These are phyloP conservation scores for Scaptomyza parva DNA, from an alignment of 2,888 invertebrate genomes.

Conservation along the genomic window DNA sequence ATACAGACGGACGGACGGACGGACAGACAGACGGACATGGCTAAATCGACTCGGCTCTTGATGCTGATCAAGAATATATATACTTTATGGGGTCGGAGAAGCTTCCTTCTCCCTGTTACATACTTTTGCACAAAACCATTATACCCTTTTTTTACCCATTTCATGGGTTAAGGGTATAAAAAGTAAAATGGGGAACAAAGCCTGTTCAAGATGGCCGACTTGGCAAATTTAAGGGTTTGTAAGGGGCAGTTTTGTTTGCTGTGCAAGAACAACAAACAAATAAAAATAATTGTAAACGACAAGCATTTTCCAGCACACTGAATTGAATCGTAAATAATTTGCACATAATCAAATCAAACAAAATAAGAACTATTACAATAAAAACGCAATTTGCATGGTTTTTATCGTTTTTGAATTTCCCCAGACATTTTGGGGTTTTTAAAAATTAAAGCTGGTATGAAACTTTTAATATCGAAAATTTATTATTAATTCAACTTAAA, in stretches of 20 bases:
- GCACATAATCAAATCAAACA: conserved; percentile 46
- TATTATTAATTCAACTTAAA: neutral
- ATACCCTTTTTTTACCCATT: no score
- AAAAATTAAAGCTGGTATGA: neutral
- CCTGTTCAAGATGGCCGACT: conserved; percentile 67
- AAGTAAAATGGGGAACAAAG: conserved; percentile 9
- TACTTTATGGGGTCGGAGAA: no score
- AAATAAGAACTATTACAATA: conserved; percentile 29
- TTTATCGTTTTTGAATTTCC: neutral
- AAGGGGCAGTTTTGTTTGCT: conserved; percentile 55
- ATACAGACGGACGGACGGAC: no score
- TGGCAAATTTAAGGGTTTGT: conserved; percentile 17
- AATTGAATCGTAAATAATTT: conserved; percentile 64
- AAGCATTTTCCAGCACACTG: conserved; percentile 72
- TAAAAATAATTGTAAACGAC: conserved; percentile 62
- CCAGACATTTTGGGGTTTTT: neutral
- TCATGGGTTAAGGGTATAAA: no score
- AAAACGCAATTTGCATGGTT: conserved; percentile 21
- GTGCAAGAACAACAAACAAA: conserved; percentile 26
- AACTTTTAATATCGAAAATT: neutral
- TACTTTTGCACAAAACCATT: no score
- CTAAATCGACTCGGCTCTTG: no score
- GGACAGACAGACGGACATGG: no score
- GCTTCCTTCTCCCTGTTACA: no score
- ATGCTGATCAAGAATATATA: no score